Evolutionary conservation across 2,797 vertebrate species (phyloP).

Genomic region (Clarias platycephalus): DNA sequence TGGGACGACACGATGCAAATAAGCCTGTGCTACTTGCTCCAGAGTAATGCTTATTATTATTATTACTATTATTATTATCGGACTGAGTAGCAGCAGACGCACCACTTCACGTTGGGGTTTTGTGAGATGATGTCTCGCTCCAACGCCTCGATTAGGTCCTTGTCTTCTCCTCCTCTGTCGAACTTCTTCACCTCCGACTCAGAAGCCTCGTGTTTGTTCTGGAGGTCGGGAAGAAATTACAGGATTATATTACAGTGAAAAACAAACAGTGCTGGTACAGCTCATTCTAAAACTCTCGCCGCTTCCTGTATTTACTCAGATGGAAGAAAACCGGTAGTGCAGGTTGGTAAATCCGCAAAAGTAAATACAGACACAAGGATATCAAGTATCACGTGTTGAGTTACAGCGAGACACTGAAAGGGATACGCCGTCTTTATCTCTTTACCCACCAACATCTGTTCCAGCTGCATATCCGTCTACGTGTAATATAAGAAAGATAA

Average conservation of each 20-base stretch:
- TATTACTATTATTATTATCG: too few species aligned
- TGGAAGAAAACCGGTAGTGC: slow-evolving; percentile 56
- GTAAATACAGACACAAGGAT: slow-evolving; percentile 48
- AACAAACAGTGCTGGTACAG: not conserved
- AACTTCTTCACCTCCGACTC: slow-evolving; percentile 90
- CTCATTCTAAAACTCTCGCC: not conserved
- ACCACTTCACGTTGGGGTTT: slow-evolving; percentile 96
- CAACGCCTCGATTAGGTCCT: slow-evolving; percentile 94
- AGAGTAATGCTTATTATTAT: not conserved
- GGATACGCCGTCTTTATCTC: not conserved
- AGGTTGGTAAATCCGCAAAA: slow-evolving; percentile 18
- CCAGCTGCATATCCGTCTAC: not conserved
- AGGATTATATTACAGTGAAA: not conserved
- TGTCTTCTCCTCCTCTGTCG: slow-evolving; percentile 91
- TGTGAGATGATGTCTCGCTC: slow-evolving; percentile 98
- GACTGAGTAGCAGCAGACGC: slow-evolving; percentile 44
- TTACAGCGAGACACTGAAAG: not conserved
- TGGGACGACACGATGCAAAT: not conserved
- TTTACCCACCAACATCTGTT: not conserved
- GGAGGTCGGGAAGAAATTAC: slow-evolving; percentile 7
- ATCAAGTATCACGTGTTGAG: slow-evolving; percentile 44
- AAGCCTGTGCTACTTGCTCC: not conserved
- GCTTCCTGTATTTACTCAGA: slow-evolving; percentile 20
- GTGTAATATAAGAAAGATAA: too few species aligned
- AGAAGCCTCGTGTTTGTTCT: slow-evolving; percentile 79